phyloP scores from a whole-genome alignment of 1,140 invertebrate species.

The Leptopilina boulardi region DNA sequence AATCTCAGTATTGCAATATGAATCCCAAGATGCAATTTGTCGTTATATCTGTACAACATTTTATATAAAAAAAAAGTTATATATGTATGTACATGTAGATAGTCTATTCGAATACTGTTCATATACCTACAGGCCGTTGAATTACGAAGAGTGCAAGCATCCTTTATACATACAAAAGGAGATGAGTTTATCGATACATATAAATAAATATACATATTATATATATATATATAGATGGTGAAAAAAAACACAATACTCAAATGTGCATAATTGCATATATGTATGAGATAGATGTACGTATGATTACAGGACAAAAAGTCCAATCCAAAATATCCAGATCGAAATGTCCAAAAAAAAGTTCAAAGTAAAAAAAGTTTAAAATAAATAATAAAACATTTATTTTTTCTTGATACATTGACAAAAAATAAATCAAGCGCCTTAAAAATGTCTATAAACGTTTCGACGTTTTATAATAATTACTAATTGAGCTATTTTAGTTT shows the following conservation, averaged over 20 bases:
- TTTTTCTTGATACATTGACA: too few species aligned
- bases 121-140: neutral
- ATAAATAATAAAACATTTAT: too few species aligned
- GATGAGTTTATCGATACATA: constrained; percentile 22
- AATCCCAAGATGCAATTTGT: constrained; percentile 24
- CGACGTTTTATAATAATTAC: too few species aligned
- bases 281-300: constrained; percentile 12
- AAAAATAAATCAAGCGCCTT: too few species aligned
- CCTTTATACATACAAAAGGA: too few species aligned
- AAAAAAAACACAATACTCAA: constrained; percentile 31
- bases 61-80: constrained; percentile 27
- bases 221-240: constrained; percentile 30
- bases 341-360: too few species aligned
- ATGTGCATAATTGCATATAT: constrained; percentile 25
- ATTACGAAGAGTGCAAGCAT: constrained; percentile 21
- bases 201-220: constrained; percentile 28
- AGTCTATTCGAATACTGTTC: constrained; percentile 31
- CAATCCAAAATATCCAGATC: too few species aligned
- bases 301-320: too few species aligned
- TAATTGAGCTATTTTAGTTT: too few species aligned
- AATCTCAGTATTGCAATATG: constrained; percentile 33
- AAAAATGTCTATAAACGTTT: too few species aligned
- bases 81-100: constrained; percentile 31
- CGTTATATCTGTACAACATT: constrained; percentile 32
- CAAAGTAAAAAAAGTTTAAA: too few species aligned